A percentile compares a stretch with the other conserved stretches of the same genome.
Conservation (phyloP, 2,113 vertebrate genomes). For the Hyaena hyaena region DNA sequence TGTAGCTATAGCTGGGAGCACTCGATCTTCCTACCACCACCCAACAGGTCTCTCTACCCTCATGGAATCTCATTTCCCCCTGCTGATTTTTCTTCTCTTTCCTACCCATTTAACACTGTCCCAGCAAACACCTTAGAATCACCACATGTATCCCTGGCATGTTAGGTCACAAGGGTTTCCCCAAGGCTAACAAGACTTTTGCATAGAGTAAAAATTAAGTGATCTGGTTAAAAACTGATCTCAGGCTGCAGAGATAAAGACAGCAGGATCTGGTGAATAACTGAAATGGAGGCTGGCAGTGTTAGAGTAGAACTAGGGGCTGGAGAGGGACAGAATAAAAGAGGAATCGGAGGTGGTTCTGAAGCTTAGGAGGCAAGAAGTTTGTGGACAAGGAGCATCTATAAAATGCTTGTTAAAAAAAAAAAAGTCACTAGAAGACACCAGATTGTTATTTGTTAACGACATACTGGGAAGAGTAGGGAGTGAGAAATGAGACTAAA, state of each 20-base stretch:
- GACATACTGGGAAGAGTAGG: neutral
- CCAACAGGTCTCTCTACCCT: neutral
- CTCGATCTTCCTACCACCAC: neutral
- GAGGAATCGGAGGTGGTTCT: neutral
- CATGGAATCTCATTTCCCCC: neutral
- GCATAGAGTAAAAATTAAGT: neutral
- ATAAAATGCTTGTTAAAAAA: neutral
- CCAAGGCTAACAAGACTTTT: neutral
- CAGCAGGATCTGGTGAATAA: neutral
- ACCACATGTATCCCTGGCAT: too few species aligned
- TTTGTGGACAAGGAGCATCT: neutral
- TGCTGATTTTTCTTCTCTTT: neutral
- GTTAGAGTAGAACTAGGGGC: too few species aligned
- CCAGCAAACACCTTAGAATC: neutral
- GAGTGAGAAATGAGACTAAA: conserved; percentile 4
- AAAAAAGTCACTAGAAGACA: neutral
- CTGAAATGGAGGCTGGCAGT: neutral
- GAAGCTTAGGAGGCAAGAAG: neutral
- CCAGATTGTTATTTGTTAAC: conserved; percentile 1
- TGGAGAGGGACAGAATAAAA: neutral
- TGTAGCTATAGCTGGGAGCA: neutral
- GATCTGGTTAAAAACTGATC: neutral
- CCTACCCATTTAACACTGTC: neutral
- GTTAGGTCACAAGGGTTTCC: neutral
- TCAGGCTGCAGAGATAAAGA: neutral